These are phyloP conservation scores for Microctonus aethiopoides DNA, from an alignment of 2,888 invertebrate species.

Conservation along the genomic window DNA sequence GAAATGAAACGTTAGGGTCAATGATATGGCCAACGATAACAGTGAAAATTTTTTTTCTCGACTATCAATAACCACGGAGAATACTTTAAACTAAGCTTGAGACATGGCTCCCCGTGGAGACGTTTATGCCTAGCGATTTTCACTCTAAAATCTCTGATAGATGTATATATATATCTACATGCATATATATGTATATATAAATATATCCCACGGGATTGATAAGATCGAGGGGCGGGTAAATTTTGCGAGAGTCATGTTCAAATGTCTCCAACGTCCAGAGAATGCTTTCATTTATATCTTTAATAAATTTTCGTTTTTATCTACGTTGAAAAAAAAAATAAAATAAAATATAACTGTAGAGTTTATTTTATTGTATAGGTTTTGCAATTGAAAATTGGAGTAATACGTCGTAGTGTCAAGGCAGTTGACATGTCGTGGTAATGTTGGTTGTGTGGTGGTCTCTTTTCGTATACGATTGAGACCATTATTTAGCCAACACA, in stretches of 20 bases:
- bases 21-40: conserved; percentile 38
- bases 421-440: conserved; percentile 62
- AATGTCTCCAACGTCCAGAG: not conserved
- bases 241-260: not conserved
- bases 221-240: not conserved
- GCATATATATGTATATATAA: not conserved
- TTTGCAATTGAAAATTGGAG: conserved; percentile 22
- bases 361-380: not conserved
- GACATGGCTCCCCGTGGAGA: conserved; percentile 62
- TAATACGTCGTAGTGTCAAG: conserved; percentile 59
- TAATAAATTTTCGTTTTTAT: not conserved
- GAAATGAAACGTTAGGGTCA: conserved; percentile 30
- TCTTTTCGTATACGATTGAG: conserved; percentile 32
- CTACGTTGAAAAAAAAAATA: too few species aligned
- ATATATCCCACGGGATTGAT: conserved; percentile 4
- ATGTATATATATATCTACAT: not conserved
- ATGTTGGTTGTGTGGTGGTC: conserved; percentile 13
- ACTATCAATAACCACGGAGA: conserved; percentile 54
- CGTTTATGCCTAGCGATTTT: conserved; percentile 42
- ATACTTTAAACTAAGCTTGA: conserved; percentile 66
- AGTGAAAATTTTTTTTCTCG: conserved; percentile 21
- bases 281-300: not conserved
- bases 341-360: not conserved
- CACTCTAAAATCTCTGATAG: conserved; percentile 11
- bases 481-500: conserved; percentile 66